These are phyloP conservation scores for Atta texana DNA, from an alignment of 1,140 invertebrate genomes.

Conservation along the genomic window DNA sequence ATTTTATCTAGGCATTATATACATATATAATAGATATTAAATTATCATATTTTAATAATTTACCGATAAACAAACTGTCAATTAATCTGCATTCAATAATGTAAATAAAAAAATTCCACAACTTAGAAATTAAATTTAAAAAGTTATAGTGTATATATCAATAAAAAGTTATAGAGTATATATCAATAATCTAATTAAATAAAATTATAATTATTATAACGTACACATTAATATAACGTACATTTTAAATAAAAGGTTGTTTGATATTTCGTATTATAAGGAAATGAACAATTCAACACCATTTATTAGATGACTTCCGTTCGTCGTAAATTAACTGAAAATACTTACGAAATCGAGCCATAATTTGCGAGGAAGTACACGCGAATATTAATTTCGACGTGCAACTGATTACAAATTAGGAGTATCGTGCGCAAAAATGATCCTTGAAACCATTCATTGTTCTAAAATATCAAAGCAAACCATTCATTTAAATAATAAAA, in stretches of 20 bases:
- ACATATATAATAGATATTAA: background rate
- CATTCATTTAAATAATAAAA: constrained; percentile 12
- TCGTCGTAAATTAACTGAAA: background rate
- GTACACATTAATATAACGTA: background rate
- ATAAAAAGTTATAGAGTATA: background rate
- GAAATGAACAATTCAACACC: background rate
- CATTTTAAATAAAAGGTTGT: constrained; percentile 26
- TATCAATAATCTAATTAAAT: background rate
- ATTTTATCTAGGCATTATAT: background rate
- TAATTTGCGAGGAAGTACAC: constrained; percentile 16
- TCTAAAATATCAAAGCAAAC: constrained; percentile 15
- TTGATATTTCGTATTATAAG: constrained; percentile 13
- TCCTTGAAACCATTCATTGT: background rate
- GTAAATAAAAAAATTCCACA: background rate
- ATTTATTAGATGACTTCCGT: constrained; percentile 4
- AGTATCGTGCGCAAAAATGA: background rate
- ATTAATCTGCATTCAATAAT: background rate
- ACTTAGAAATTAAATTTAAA: background rate
- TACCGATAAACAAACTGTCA: background rate
- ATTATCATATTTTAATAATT: background rate
- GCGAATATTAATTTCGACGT: background rate
- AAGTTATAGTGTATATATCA: background rate
- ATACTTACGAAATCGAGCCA: background rate
- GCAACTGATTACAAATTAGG: constrained; percentile 3
- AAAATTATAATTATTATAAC: too few species aligned